A percentile compares a stretch with the other conserved stretches of the same genome.
Conservation (phyloP, 2,113 vertebrate genomes). For the Phoenicopterus ruber region DNA sequence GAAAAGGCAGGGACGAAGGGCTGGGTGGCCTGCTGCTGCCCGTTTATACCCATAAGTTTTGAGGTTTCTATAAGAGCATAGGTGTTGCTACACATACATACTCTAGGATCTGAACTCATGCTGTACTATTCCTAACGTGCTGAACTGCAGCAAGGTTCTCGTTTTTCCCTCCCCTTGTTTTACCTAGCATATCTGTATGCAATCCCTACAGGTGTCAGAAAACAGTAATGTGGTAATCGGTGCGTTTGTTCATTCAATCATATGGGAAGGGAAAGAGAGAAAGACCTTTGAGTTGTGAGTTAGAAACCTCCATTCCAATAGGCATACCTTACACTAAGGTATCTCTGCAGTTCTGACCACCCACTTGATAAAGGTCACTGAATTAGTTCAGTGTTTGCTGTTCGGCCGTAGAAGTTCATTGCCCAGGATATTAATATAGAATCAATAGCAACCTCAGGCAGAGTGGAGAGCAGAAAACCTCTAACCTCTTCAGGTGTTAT, state of each 20-base stretch:
- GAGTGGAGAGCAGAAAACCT: not conserved
- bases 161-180: not conserved
- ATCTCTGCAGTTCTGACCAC: not conserved
- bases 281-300: not conserved
- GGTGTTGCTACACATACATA: not conserved
- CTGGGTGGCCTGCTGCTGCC: not conserved
- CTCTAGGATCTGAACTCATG: not conserved
- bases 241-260: not conserved
- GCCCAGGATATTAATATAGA: not conserved
- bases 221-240: not conserved
- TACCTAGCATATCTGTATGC: not conserved
- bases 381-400: not conserved
- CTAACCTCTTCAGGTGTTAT: not conserved
- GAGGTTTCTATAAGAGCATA: not conserved
- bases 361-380: not conserved
- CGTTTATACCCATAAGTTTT: rapidly evolving
- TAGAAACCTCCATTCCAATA: not conserved
- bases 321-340: not conserved
- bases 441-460: not conserved
- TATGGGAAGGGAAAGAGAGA: not conserved
- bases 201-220: not conserved
- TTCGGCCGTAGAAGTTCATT: not conserved
- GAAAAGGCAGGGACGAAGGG: not conserved
- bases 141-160: not conserved
- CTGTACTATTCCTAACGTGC: not conserved